These are phyloP conservation scores for Diceros bicornis DNA, from an alignment of 2,797 vertebrate genomes.

Conservation along the genomic window DNA sequence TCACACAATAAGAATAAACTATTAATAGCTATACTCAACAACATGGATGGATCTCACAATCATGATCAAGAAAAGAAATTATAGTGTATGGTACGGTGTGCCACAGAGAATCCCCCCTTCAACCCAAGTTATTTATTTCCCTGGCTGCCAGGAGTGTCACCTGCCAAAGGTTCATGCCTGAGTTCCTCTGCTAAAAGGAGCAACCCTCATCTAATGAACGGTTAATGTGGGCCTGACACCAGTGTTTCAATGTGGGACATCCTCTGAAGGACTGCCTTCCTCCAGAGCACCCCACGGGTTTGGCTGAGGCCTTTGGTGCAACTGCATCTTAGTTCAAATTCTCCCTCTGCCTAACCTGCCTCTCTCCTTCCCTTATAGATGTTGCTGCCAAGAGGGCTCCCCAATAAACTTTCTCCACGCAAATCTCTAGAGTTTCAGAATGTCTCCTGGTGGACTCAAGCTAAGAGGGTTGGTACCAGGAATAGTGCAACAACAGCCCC, in stretches of 20 bases:
- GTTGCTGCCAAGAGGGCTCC: background rate
- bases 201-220: background rate
- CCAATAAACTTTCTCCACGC: background rate
- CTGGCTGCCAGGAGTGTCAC: background rate
- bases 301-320: background rate
- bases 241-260: background rate
- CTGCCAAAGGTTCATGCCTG: background rate
- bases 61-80: background rate
- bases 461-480: background rate
- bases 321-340: background rate
- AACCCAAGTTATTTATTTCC: background rate
- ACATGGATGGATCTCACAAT: background rate
- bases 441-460: background rate
- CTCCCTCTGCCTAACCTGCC: background rate
- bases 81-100: background rate
- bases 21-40: background rate
- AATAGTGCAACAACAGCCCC: background rate
- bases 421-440: background rate
- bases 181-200: background rate
- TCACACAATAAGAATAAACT: background rate
- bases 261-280: background rate
- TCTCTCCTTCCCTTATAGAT: background rate
- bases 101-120: background rate
- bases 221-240: too few species aligned
- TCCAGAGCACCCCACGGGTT: background rate